Percentiles rank a stretch among this genome's conserved stretches.
These are phyloP conservation scores for Brachyistius frenatus DNA, from an alignment of 2,113 vertebrate species.

Conservation along the genomic window DNA sequence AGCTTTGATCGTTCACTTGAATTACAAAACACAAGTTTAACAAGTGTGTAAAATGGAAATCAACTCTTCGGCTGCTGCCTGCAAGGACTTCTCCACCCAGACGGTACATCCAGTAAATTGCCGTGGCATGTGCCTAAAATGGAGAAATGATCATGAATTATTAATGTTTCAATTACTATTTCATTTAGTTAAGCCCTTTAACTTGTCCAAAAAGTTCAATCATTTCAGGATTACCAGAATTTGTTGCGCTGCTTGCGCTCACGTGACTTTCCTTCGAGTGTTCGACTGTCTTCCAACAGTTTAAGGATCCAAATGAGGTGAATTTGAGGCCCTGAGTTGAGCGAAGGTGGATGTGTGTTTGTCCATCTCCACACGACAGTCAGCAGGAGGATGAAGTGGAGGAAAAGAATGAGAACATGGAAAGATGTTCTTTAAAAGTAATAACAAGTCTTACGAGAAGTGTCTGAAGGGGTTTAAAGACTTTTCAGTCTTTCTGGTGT, in stretches of 20 bases:
- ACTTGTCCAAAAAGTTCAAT: slow-evolving; percentile 21
- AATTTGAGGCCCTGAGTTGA: neutral
- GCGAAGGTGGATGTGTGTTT: neutral
- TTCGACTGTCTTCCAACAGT: neutral
- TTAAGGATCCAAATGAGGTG: slow-evolving; percentile 13
- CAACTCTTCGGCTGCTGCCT: slow-evolving; percentile 12
- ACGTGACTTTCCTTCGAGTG: neutral
- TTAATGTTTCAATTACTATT: slow-evolving; percentile 58
- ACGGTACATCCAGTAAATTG: slow-evolving; percentile 33
- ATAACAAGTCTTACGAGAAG: no score
- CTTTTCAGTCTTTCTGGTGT: neutral
- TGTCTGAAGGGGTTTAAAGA: neutral
- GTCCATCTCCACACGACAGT: neutral
- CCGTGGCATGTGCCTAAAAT: slow-evolving; percentile 27
- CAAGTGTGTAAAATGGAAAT: slow-evolving; percentile 33
- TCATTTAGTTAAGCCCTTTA: slow-evolving; percentile 49
- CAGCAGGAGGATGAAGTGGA: slow-evolving; percentile 1
- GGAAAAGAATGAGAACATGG: neutral
- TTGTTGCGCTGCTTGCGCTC: neutral
- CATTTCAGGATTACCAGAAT: slow-evolving; percentile 22
- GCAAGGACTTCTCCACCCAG: slow-evolving; percentile 26
- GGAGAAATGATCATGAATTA: slow-evolving; percentile 56
- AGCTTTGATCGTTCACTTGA: slow-evolving; percentile 40
- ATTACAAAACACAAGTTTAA: slow-evolving; percentile 33
- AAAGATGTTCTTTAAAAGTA: slow-evolving; percentile 1